phyloP scores from a whole-genome alignment of 2,113 vertebrate species.

The Ursus arctos region DNA sequence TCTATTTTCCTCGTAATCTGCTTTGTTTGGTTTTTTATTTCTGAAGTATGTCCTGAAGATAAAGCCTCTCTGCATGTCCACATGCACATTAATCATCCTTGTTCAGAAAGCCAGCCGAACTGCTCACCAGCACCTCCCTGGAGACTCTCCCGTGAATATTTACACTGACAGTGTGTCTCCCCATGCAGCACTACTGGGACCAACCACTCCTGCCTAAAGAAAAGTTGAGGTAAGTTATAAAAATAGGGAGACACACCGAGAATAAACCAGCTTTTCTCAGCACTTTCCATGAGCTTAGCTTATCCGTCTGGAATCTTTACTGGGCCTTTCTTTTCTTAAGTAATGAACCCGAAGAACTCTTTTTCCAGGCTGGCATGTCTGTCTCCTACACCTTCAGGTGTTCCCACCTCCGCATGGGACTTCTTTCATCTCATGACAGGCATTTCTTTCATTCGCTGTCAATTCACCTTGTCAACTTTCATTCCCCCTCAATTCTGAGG shows the following conservation, averaged over 20 bases:
- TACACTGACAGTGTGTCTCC: background rate
- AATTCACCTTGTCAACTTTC: background rate
- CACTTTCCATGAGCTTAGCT: constrained; percentile 37
- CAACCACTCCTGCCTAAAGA: background rate
- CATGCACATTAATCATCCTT: background rate
- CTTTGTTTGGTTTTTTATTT: constrained; percentile 46
- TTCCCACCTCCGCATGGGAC: background rate
- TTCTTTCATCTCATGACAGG: background rate
- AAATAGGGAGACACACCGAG: constrained; percentile 47
- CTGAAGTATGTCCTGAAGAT: constrained; percentile 17
- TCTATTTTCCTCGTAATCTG: constrained; percentile 6
- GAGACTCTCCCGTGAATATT: background rate
- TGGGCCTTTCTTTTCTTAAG: background rate
- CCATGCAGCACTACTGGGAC: background rate
- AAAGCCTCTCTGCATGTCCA: background rate
- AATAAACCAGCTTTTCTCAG: constrained; percentile 61
- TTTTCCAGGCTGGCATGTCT: background rate
- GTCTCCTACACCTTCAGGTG: background rate
- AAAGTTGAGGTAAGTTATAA: constrained; percentile 53
- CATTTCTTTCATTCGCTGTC: background rate
- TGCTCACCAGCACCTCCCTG: background rate
- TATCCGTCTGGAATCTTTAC: constrained; percentile 7
- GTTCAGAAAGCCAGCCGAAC: background rate
- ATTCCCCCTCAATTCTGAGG: background rate
- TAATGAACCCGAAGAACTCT: background rate